Conservation (phyloP, 1,140 invertebrate genomes). For the Lanistes nyassanus region DNA sequence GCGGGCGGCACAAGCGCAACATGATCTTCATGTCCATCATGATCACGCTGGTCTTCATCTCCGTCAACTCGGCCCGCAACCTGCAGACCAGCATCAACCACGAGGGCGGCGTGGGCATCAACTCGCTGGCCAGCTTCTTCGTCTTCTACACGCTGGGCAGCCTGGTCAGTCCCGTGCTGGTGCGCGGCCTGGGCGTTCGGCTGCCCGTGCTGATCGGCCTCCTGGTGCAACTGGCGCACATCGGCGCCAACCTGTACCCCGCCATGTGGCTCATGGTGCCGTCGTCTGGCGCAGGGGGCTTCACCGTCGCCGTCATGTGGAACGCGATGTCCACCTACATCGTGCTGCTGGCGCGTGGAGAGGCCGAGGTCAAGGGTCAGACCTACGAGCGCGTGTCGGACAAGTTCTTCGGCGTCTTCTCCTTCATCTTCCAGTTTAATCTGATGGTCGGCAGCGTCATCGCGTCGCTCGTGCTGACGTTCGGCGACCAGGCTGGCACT, state of each 20-base stretch:
- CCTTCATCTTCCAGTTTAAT: slow-evolving; percentile 51
- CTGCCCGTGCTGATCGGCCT: slow-evolving; percentile 38
- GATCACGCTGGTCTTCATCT: slow-evolving; percentile 48
- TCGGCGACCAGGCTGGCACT: slow-evolving; percentile 6
- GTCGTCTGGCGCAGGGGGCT: slow-evolving; percentile 45
- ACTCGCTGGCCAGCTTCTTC: slow-evolving; percentile 42
- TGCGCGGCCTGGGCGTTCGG: slow-evolving; percentile 50
- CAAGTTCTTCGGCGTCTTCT: slow-evolving; percentile 57
- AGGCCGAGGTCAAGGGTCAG: slow-evolving; percentile 40
- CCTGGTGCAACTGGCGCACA: slow-evolving; percentile 45
- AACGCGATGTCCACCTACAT: slow-evolving; percentile 57
- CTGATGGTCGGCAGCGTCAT: slow-evolving; percentile 53
- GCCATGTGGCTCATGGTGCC: slow-evolving; percentile 51
- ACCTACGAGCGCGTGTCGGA: slow-evolving; percentile 47
- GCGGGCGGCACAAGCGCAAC: slow-evolving; percentile 41
- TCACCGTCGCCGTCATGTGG: slow-evolving; percentile 49
- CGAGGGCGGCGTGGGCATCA: slow-evolving; percentile 46
- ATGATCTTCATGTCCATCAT: slow-evolving; percentile 44
- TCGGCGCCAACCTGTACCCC: slow-evolving; percentile 53
- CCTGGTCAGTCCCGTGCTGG: slow-evolving; percentile 48
- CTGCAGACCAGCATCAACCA: slow-evolving; percentile 60
- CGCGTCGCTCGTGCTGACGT: slow-evolving; percentile 47
- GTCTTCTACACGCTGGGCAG: slow-evolving; percentile 49
- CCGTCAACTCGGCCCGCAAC: slow-evolving; percentile 53
- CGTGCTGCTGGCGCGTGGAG: slow-evolving; percentile 50